Percentiles rank a stretch among this genome's conserved stretches.
phyloP scores from a whole-genome alignment of 2,113 vertebrate genomes.

The Ardeotis arabs region DNA sequence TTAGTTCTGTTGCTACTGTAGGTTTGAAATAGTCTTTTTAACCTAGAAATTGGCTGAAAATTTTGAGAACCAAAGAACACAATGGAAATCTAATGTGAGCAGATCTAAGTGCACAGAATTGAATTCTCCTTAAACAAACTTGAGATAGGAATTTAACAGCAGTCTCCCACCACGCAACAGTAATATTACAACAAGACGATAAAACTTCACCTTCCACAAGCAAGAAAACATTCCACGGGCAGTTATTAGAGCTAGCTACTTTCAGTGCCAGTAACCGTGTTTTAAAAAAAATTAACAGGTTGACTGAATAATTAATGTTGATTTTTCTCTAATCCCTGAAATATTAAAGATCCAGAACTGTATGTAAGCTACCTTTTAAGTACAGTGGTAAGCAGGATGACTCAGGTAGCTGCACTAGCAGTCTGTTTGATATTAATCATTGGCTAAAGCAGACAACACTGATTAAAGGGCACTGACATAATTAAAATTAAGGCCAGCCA shows the following conservation, averaged over 20 bases:
- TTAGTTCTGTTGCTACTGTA: neutral
- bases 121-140: neutral
- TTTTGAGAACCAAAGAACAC: neutral
- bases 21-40: neutral
- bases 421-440: neutral
- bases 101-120: neutral
- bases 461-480: constrained; percentile 43
- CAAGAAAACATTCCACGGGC: neutral
- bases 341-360: neutral
- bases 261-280: neutral
- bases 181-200: neutral
- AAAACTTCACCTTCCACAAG: neutral
- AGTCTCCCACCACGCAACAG: neutral
- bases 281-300: neutral
- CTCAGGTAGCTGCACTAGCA: neutral
- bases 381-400: constrained; percentile 18
- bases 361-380: neutral
- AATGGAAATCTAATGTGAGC: accelerated
- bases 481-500: constrained; percentile 38
- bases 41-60: neutral
- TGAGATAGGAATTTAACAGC: neutral
- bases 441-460: constrained; percentile 9
- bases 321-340: constrained; percentile 8
- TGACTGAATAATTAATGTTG: neutral
- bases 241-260: neutral